Evolutionary conservation across 2,888 invertebrate species (phyloP).

Genomic region (Rotaria socialis): DNA sequence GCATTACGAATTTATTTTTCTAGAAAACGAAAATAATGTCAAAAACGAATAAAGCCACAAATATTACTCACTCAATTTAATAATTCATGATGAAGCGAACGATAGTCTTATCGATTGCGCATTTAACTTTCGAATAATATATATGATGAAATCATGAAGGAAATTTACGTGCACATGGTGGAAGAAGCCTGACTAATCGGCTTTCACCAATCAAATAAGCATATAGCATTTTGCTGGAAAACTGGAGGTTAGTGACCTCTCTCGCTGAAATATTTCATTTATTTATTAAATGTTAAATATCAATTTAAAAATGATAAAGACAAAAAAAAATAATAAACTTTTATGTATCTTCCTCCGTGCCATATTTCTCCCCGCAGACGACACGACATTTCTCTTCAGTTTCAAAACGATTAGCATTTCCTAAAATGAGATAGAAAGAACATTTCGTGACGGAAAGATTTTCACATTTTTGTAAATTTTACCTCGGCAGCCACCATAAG

Average conservation of each 20-base stretch:
- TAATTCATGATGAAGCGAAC: background rate
- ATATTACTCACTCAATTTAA: background rate
- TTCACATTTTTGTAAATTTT: too few species aligned
- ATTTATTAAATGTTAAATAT: background rate
- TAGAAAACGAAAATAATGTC: background rate
- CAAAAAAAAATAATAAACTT: background rate
- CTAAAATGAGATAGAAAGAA: background rate
- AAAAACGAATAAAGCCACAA: background rate
- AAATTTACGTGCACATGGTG: background rate
- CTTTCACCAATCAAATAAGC: background rate
- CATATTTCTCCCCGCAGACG: background rate
- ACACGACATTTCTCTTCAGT: constrained; percentile 10
- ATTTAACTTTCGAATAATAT: background rate
- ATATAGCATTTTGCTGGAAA: background rate
- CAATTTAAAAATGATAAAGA: background rate
- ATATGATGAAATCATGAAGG: background rate
- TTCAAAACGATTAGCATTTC: constrained; percentile 46
- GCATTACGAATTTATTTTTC: constrained; percentile 8
- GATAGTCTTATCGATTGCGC: background rate
- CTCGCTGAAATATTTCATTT: background rate
- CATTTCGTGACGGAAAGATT: too few species aligned
- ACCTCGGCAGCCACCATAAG: constrained; percentile 43
- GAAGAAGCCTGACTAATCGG: background rate
- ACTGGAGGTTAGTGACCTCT: background rate
- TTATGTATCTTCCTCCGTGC: background rate